Base-by-base conservation (phyloP, 2,888 invertebrate species). In the Leptura quadrifasciata region DNA sequence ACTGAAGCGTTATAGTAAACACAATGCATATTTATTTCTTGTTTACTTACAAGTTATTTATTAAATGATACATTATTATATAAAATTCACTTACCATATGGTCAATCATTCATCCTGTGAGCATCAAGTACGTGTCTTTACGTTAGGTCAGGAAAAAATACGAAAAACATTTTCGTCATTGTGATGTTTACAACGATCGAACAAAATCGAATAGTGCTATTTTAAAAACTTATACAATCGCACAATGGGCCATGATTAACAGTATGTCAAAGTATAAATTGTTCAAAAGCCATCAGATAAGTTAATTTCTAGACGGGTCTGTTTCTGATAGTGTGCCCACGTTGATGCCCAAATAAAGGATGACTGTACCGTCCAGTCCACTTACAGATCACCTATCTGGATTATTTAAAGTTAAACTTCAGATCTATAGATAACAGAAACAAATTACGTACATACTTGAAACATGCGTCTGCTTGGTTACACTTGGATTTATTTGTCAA, bases 251-350 rank as follows among this genome's bases (percentile, higher is more conserved):
- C 79, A 58, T 73, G 68, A 74, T 74, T 74, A 74, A 74, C 52
- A 75, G 65, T 57, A 80, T 74, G 80, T 82, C 81, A 77, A 84
- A 82, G 85, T 78, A 85, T 85, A 85, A 85, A 85, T 85, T 84
- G 82, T 81, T 82, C 80, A 81, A 83, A 79, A 83, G 80, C 79
- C 84, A 85, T 85, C 85, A 84, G 85, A 85, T 85, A 85, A 85
- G 84, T 85, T 84, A 84, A 85, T 85, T 85, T 83, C 81, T 80
- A 81, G 84, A 83, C 81, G 80, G 82, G 79, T 63, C 27, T 78
- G 39, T 54, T 65, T 64, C 64, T 67, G 75, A 71, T 67, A 77
- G 61, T 61, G 74, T 60, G 76, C 79, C 79, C 77, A 82, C 80
- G 80, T 79, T 61, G 77, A 81, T 81, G 77, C 73, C 82, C 82